Percentiles rank a stretch among this genome's conserved stretches.
phyloP scores from a whole-genome alignment of 1,140 invertebrate genomes.

The Ceratina australensis region DNA sequence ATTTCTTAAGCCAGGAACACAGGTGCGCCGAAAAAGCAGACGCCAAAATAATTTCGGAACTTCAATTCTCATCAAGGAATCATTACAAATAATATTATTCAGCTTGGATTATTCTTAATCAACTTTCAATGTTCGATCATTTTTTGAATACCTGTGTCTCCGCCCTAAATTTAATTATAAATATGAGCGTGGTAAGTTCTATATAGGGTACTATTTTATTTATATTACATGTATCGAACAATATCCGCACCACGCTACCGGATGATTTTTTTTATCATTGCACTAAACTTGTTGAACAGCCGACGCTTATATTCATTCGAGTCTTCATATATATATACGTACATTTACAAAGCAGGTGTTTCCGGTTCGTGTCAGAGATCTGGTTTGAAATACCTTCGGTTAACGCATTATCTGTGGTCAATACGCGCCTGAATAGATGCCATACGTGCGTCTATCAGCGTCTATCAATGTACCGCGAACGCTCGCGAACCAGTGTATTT shows the following conservation, averaged over 20 bases:
- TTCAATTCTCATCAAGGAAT: not conserved
- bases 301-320: conserved; percentile 4
- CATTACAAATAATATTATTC: not conserved
- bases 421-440: conserved; percentile 24
- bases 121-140: too few relatives aligned
- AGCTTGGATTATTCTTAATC: too few relatives aligned
- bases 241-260: too few relatives aligned
- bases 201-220: too few relatives aligned
- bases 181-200: too few relatives aligned
- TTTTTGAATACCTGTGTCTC: too few relatives aligned
- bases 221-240: not conserved
- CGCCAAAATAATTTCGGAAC: not conserved
- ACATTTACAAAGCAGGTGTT: conserved; percentile 31
- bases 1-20: not conserved
- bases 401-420: conserved; percentile 46
- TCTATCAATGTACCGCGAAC: conserved; percentile 39
- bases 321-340: conserved; percentile 5
- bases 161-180: too few relatives aligned
- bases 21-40: not conserved
- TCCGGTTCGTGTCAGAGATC: conserved; percentile 40
- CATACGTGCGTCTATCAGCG: conserved; percentile 27
- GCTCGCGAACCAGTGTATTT: conserved; percentile 2
- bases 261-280: too few relatives aligned
- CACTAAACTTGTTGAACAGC: conserved; percentile 22
- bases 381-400: conserved; percentile 24